These are phyloP conservation scores for Lemur catta DNA, from an alignment of 2,797 vertebrate species.

Conservation along the genomic window DNA sequence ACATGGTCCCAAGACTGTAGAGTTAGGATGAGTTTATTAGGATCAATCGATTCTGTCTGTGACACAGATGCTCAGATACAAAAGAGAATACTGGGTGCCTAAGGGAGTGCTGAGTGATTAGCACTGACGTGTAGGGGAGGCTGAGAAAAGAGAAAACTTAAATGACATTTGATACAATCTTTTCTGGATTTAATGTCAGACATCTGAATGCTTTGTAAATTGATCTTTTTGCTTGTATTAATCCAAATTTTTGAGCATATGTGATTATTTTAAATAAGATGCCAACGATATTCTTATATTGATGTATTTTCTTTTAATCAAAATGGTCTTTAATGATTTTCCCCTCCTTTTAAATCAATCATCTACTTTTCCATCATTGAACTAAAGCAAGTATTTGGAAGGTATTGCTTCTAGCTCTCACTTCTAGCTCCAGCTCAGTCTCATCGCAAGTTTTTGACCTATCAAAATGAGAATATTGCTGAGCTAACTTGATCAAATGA, in stretches of 20 bases:
- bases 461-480: background rate
- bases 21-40: slow-evolving; percentile 50
- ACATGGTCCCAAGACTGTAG: slow-evolving; percentile 1
- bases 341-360: background rate
- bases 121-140: background rate
- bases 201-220: background rate
- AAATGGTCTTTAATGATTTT: slow-evolving; percentile 4
- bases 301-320: background rate
- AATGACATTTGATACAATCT: background rate
- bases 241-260: slow-evolving; percentile 1
- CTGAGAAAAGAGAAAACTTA: background rate
- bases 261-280: slow-evolving; percentile 39
- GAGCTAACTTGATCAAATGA: slow-evolving; percentile 6
- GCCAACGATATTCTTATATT: background rate
- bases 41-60: background rate
- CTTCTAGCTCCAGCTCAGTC: background rate
- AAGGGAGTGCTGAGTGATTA: slow-evolving; percentile 29
- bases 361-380: background rate
- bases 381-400: slow-evolving; percentile 22
- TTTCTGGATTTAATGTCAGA: background rate
- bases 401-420: background rate
- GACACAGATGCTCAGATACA: slow-evolving; percentile 18
- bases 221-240: slow-evolving; percentile 2
- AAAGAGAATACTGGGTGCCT: slow-evolving; percentile 19
- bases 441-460: background rate